Evolutionary conservation across 2,797 vertebrate genomes (phyloP).

Genomic region (Psittacula derbiana): DNA sequence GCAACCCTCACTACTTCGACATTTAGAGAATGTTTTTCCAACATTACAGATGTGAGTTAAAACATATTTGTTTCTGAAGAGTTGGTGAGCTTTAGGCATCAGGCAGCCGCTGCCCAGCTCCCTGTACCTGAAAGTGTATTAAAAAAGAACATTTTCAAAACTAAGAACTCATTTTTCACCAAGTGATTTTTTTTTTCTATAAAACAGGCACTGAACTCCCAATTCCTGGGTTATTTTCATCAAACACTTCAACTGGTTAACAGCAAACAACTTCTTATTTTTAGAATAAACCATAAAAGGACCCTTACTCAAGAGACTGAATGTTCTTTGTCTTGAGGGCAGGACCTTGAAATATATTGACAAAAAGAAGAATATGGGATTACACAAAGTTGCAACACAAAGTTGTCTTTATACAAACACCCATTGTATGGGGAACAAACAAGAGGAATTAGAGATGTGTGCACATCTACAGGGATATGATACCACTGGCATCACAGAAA

Average conservation of each 20-base stretch:
- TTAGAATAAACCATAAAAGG: neutral
- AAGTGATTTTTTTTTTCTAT: neutral
- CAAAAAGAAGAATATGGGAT: neutral
- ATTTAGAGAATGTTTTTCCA: neutral
- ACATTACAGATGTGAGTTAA: neutral
- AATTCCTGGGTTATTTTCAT: neutral
- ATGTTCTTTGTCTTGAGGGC: neutral
- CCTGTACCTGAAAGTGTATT: neutral
- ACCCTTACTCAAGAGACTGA: neutral
- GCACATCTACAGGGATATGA: neutral
- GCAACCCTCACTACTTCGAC: neutral
- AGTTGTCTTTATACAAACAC: neutral
- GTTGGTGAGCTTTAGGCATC: neutral
- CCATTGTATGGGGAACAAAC: neutral
- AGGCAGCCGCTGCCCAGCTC: neutral
- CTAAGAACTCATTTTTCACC: neutral
- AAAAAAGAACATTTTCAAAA: neutral
- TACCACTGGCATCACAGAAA: neutral
- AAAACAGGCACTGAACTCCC: neutral
- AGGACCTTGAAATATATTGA: neutral
- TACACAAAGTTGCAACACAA: neutral
- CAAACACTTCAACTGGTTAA: neutral
- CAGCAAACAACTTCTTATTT: neutral
- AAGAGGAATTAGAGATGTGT: neutral
- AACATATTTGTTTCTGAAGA: neutral